Evolutionary conservation across 2,888 invertebrate species (phyloP).

Genomic region (Aspidiotus rigidus): DNA sequence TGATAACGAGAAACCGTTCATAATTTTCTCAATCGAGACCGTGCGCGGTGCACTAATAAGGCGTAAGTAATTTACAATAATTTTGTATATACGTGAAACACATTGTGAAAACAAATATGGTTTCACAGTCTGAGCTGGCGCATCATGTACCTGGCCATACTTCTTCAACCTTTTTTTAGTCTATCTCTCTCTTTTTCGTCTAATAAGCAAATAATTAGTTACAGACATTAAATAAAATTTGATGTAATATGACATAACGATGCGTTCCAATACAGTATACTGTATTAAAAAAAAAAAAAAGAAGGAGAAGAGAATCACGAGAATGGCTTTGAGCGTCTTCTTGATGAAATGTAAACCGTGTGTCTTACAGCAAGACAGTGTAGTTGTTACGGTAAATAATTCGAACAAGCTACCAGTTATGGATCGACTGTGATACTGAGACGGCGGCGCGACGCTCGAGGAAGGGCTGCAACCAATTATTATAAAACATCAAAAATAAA

Average conservation of each 20-base stretch:
- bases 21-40: too few species aligned
- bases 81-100: too few species aligned
- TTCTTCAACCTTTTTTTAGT: background rate
- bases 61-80: too few species aligned
- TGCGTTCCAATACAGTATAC: background rate
- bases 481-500: slow-evolving; percentile 3
- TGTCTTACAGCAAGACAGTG: background rate
- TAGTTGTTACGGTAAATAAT: background rate
- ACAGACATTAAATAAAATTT: slow-evolving; percentile 32
- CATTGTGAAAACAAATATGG: too few species aligned
- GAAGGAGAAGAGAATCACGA: slow-evolving; percentile 10
- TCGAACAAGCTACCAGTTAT: background rate
- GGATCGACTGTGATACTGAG: background rate
- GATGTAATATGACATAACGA: slow-evolving; percentile 32
- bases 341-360: slow-evolving; percentile 26
- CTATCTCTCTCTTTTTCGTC: slow-evolving; percentile 14
- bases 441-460: background rate
- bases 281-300: background rate
- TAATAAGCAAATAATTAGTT: slow-evolving; percentile 33
- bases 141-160: too few species aligned
- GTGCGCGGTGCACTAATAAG: too few species aligned
- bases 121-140: too few species aligned
- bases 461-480: slow-evolving; percentile 4
- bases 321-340: slow-evolving; percentile 28
- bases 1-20: too few species aligned